Conservation (phyloP, 2,113 vertebrate species). For the Chiloscyllium plagiosum region DNA sequence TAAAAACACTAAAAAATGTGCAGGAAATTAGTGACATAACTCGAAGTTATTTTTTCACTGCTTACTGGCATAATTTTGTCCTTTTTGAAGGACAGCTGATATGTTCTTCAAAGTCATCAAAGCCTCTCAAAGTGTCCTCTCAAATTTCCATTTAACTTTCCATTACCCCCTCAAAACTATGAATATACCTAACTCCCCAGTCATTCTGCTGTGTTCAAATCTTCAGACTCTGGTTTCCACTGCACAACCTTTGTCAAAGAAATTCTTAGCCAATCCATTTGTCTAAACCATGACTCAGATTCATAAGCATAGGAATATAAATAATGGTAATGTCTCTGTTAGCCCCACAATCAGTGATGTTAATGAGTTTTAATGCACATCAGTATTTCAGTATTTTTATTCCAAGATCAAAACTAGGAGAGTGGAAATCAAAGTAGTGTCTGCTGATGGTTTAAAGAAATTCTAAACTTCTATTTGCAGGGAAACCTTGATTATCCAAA, state of each 20-base stretch:
- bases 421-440: background rate
- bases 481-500: too few relatives aligned
- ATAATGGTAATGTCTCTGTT: background rate
- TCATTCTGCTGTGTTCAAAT: background rate
- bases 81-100: background rate
- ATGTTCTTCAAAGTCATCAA: background rate
- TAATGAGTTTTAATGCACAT: background rate
- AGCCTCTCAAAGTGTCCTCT: background rate
- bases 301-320: background rate
- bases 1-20: background rate
- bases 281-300: background rate
- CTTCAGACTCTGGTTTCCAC: background rate
- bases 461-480: background rate
- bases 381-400: background rate
- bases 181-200: background rate
- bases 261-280: too few relatives aligned
- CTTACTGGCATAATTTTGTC: background rate
- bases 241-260: background rate
- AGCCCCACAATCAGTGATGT: background rate
- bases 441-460: background rate
- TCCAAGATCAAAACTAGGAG: background rate
- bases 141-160: background rate
- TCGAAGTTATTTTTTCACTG: background rate
- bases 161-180: background rate
- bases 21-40: background rate